Base-by-base conservation (phyloP, 2,888 invertebrate species). In the Meganola albula region DNA sequence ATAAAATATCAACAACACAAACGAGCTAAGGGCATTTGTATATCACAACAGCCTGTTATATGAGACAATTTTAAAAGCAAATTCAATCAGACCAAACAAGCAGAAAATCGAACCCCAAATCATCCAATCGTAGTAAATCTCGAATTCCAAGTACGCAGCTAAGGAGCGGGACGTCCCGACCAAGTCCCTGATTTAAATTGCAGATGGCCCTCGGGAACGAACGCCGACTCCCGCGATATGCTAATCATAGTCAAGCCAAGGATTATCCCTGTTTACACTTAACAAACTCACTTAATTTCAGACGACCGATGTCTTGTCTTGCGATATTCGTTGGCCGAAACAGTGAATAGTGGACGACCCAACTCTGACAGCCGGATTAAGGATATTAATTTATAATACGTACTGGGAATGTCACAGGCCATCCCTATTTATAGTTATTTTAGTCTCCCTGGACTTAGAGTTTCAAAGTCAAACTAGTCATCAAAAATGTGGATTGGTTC, bases 241-340 rank as follows among this genome's bases (percentile, higher is more conserved):
- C 83, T 85, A 85, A 85, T 85, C 80, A 84, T 80, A 82, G 79
- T 67, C 79, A 77, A 84, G 83, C 82, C 68, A 78, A 78, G 84
- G 83, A 85, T 85, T 83, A 85, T 84, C 82, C 83, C 82, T 83
- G 83, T 85, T 84, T 84, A 85, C 84, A 83, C 83, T 82, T 82
- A 82, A 83, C 84, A 83, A 85, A 85, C 82, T 83, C 78, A 82
- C 83, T 85, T 85, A 83, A 85, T 83, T 84, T 85, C 67, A 66
- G 67, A 64, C 72, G 74, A 78, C 75, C 75, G 75, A 72, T 75
- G 74, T 74, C 79, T 73, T 68, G 66, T 59, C 79, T 73, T 68
- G 66, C 59, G 63, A 70, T 72, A 72, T 73, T 74, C 66, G 66
- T 62, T 61, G 52, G 54, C 41, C 37, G 37, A 37, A 45, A 46